Conservation (phyloP, 2,888 invertebrate genomes). For the Drosophila multiciliata region DNA sequence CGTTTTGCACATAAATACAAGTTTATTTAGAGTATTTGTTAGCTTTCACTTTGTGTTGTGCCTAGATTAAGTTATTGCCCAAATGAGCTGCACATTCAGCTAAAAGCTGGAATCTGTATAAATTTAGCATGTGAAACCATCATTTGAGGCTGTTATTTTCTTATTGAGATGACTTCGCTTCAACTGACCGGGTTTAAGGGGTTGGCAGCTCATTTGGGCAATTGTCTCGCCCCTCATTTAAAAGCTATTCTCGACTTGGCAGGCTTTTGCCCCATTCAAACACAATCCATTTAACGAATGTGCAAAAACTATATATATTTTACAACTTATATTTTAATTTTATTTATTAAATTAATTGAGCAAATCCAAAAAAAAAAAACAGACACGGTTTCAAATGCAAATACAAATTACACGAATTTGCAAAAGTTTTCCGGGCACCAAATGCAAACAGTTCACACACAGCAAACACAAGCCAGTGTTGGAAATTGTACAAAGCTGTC, state of each 20-base stretch:
- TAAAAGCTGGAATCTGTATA: conserved; percentile 2
- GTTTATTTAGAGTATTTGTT: neutral
- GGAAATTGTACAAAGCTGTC: conserved; percentile 63
- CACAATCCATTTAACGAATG: conserved; percentile 62
- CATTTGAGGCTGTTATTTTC: conserved; percentile 29
- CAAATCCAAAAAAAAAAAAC: conserved; percentile 21
- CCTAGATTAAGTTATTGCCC: conserved; percentile 83
- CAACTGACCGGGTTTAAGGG: conserved; percentile 7
- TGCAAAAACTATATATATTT: conserved; percentile 33
- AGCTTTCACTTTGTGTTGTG: conserved; percentile 49
- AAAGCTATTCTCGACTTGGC: conserved; percentile 85
- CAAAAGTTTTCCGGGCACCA: conserved; percentile 66
- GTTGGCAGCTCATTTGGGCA: conserved; percentile 80
- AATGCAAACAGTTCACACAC: conserved; percentile 58
- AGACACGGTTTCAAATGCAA: conserved; percentile 71
- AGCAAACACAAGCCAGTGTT: conserved; percentile 51
- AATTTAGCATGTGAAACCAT: neutral
- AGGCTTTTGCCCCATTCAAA: conserved; percentile 83
- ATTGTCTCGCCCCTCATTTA: conserved; percentile 79
- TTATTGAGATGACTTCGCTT: conserved; percentile 14
- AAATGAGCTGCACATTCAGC: conserved; percentile 70
- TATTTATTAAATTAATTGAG: conserved; percentile 46
- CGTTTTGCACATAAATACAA: conserved; percentile 24
- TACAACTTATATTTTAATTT: conserved; percentile 31
- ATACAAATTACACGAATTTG: conserved; percentile 59